Base-by-base conservation (phyloP, 2,113 vertebrate genomes). In the Ptychochromis oligacanthus region DNA sequence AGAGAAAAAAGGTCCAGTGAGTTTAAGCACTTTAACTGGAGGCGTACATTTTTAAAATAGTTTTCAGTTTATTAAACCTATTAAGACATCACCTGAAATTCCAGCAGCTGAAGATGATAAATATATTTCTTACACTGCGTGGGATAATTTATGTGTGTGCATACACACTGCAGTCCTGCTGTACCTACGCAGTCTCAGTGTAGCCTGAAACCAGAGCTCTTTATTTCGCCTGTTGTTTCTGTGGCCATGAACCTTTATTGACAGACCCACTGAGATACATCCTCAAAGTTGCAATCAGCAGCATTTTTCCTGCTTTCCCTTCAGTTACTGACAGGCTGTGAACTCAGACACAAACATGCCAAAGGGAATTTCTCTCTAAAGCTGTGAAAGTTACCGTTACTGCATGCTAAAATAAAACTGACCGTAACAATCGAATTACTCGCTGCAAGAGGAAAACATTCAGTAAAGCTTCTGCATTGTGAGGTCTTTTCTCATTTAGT, bases 221-320 rank as follows among this genome's bases (percentile, higher is more conserved):
- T 75, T 17, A 24, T 31, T 43, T 34, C 10, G 14, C 59, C 70
- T 78, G 65, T 60, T 83, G 40, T 75, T 75, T 79, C 26, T 38
- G 43, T 78, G 60, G 84, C 10, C 15, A 40, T 65, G 72, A 86
- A 57, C 22, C 80, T 82, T 86, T 77, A 92, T 77, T 84, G 88
- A 83, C 62, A 59, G 62, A 57, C 86, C 59, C 82, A 58, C 34
- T 4, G 67, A 80, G 80, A 87, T 38, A 18, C 52, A 74, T 31
- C 56, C 59, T 58, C 59, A 31, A 93, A 91, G 90, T 60, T 83
- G 88, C 87, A 43, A 7, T 24, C 75, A 49, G 9, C 81, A 92
- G 89, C 92, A 90, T 54, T 88, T 90, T 72, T 79, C 56, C 54
- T 78, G 79, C 49, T 56, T 55, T 18, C 28, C 28, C 54, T 77